A percentile compares a stretch with the other conserved stretches of the same genome.
phyloP scores from a whole-genome alignment of 2,113 vertebrate genomes.

The Siniperca chuatsi region DNA sequence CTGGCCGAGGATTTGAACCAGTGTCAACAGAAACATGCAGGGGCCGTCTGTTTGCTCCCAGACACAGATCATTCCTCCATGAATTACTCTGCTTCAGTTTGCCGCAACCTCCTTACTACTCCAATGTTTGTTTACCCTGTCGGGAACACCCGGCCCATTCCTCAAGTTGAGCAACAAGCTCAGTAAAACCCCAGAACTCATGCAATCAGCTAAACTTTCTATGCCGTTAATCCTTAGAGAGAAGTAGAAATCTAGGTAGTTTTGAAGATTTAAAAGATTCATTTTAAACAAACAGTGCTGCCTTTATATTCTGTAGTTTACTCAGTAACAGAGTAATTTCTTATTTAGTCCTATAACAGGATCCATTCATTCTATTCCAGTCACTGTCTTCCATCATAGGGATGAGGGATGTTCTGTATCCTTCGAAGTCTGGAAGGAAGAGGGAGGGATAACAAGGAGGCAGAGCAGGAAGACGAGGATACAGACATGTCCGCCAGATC shows the following conservation, averaged over 20 bases:
- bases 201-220: constrained; percentile 62
- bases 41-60: constrained; percentile 65
- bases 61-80: constrained; percentile 67
- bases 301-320: constrained; percentile 38
- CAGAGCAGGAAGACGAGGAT: constrained; percentile 51
- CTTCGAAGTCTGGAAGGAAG: constrained; percentile 46
- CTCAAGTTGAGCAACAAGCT: constrained; percentile 60
- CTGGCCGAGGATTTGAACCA: constrained; percentile 65
- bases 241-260: constrained; percentile 31
- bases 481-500: constrained; percentile 63
- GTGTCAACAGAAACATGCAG: constrained; percentile 71
- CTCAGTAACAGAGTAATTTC: constrained; percentile 25
- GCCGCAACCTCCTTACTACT: constrained; percentile 57
- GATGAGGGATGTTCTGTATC: constrained; percentile 31
- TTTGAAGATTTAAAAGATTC: constrained; percentile 55
- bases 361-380: constrained; percentile 39
- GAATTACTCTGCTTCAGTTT: constrained; percentile 56
- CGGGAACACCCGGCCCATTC: constrained; percentile 56
- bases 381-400: constrained; percentile 25
- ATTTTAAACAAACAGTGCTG: constrained; percentile 37
- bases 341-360: constrained; percentile 15
- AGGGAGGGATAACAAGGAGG: constrained; percentile 40
- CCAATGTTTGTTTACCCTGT: constrained; percentile 73
- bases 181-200: constrained; percentile 52
- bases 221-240: constrained; percentile 38